Base-by-base conservation (phyloP, 2,797 vertebrate species). In the Cuculus canorus region DNA sequence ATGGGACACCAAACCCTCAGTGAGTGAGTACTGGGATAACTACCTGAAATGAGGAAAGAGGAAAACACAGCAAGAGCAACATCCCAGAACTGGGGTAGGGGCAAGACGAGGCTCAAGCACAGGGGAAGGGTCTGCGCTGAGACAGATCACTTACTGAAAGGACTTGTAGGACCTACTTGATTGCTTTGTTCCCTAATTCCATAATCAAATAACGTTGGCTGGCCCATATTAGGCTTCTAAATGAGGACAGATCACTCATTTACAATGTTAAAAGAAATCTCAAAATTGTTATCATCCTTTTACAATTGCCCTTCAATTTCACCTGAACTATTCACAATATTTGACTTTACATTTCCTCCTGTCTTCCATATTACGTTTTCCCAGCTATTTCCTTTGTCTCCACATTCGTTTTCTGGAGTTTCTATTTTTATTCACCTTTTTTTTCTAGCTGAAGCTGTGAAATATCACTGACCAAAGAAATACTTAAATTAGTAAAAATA, bases 291-390 rank as follows among this genome's bases (percentile, higher is more conserved):
- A 59, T 24, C 3, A 0, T 69, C 7, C 45, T 80, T 59, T 50
- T 47, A 61, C 10, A 30, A 69, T 61, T 90, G 7, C 27, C 11
- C 33, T 79, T 82, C 37, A 53, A 33, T 85, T 68, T 77, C 16
- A 33, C 22, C 37, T 85, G 33, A 53, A n/a, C n/a, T n/a, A n/a
- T n/a, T 87, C 45, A 52, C 6, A 43, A 16, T 18, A 39, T 30
- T 35, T 6, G 7, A 7, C 7, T 7, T 13, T 48, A 35, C 1
- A 1, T 85, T 65, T 82, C 37, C 23, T 76, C 9, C 30, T 57
- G 5, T 39, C 7, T 64, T 82, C 12, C 1, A 0, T n/a, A 60
- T 6, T 81, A n/a, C 8, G 9, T 56, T 45, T 78, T 1, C 3
- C n/a, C 11, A 47, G 12, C 8, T 35, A 3, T 25, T 56, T 39